These are phyloP conservation scores for Dendrolimus pini DNA, from an alignment of 2,888 invertebrate genomes.

Conservation along the genomic window DNA sequence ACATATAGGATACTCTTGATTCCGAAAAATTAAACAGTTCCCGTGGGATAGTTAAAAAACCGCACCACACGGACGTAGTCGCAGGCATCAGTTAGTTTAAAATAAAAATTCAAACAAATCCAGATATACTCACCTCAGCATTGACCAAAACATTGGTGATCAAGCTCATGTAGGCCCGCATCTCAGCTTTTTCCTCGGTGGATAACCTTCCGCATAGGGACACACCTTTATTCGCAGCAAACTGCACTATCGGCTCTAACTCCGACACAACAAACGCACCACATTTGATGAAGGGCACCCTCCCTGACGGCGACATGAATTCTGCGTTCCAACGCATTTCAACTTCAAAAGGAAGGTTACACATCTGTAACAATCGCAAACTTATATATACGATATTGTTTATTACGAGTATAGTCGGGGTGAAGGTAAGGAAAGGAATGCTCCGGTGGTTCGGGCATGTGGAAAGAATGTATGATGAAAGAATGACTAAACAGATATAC, in stretches of 20 bases:
- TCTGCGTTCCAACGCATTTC: conserved; percentile 94
- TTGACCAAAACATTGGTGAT: conserved; percentile 92
- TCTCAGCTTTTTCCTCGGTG: conserved; percentile 88
- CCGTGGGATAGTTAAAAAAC: no score
- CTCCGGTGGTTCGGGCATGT: no score
- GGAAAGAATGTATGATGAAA: no score
- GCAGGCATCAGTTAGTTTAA: no score
- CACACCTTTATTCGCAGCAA: conserved; percentile 90
- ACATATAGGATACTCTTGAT: no score
- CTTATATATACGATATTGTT: no score
- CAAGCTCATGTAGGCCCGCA: conserved; percentile 95
- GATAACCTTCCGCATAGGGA: conserved; percentile 83
- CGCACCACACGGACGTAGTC: no score
- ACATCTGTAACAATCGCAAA: conserved; percentile 77
- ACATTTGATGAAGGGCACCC: conserved; percentile 94
- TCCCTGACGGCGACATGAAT: conserved; percentile 96
- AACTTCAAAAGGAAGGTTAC: conserved; percentile 87
- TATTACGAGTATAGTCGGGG: no score
- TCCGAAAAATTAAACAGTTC: no score
- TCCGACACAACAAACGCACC: conserved; percentile 93
- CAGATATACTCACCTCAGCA: conserved; percentile 82
- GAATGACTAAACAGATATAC: no score
- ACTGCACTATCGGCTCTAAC: conserved; percentile 93
- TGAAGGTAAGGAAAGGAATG: no score
- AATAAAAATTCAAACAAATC: no score